Evolutionary conservation across 2,113 vertebrate genomes (phyloP).

Genomic region (Dromas ardeola): DNA sequence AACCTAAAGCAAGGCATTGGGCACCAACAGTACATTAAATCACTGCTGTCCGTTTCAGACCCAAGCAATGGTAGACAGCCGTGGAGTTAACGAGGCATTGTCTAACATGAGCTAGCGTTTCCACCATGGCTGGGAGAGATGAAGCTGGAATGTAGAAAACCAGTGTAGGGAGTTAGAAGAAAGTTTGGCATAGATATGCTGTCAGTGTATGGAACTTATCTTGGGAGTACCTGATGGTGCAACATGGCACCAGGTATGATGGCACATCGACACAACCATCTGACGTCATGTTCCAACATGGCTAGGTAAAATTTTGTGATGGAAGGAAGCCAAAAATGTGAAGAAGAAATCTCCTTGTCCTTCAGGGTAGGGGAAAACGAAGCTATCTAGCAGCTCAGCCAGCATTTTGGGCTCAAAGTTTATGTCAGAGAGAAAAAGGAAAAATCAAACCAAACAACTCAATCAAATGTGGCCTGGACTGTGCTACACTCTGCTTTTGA

Average conservation of each 20-base stretch:
- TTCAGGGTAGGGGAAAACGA: neutral
- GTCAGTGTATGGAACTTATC: neutral
- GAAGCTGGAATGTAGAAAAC: neutral
- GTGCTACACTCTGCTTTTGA: neutral
- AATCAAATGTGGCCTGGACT: neutral
- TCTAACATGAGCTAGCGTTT: neutral
- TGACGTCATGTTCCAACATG: neutral
- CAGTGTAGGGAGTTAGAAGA: neutral
- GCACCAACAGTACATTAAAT: neutral
- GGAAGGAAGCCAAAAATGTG: neutral
- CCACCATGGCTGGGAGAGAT: fast-evolving
- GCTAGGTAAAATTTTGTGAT: neutral
- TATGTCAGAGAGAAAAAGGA: neutral
- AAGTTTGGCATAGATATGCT: neutral
- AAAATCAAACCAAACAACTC: neutral
- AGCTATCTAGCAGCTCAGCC: neutral
- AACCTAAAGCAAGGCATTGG: neutral
- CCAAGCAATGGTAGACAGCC: neutral
- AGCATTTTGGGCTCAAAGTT: neutral
- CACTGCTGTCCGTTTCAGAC: neutral
- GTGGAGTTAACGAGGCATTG: neutral
- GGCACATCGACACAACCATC: neutral
- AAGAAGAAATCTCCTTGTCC: neutral
- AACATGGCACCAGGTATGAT: neutral
- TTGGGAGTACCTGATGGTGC: neutral